phyloP scores from a whole-genome alignment of 2,888 invertebrate species.

The Polylopha cassiicola region DNA sequence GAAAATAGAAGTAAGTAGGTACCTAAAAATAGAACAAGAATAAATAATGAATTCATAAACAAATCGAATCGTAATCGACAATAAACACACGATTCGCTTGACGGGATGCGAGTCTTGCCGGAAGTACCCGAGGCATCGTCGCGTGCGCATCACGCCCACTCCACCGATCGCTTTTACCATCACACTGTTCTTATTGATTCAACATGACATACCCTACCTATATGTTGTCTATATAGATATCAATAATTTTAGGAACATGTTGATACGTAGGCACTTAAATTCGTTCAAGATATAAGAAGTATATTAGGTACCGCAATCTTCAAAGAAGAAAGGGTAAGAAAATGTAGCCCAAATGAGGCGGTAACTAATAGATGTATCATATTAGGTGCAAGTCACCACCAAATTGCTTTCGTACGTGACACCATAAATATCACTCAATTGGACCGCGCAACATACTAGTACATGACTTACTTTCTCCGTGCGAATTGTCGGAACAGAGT shows the following conservation, averaged over 20 bases:
- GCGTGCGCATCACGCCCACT: constrained; percentile 42
- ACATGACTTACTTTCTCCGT: constrained; percentile 47
- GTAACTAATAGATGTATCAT: constrained; percentile 14
- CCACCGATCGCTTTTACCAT: constrained; percentile 31
- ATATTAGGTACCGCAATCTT: too few relatives aligned
- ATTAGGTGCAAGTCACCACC: constrained; percentile 4
- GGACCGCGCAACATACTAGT: constrained; percentile 35
- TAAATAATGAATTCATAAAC: too few relatives aligned
- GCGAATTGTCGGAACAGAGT: constrained; percentile 16
- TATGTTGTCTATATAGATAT: too few relatives aligned
- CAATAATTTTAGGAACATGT: too few relatives aligned
- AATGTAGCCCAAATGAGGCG: constrained; percentile 15
- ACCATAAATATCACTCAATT: constrained; percentile 47
- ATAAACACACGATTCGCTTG: constrained; percentile 40
- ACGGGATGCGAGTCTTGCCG: constrained; percentile 46
- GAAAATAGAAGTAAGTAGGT: too few relatives aligned
- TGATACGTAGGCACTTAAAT: too few relatives aligned
- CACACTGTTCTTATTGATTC: background rate
- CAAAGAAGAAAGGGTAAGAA: too few relatives aligned
- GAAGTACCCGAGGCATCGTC: constrained; percentile 40
- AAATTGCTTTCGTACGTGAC: constrained; percentile 48
- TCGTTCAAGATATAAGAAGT: too few relatives aligned
- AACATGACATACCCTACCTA: too few relatives aligned
- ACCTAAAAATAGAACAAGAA: too few relatives aligned
- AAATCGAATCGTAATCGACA: constrained; percentile 16